These are phyloP conservation scores for Rhea pennata DNA, from an alignment of 2,113 vertebrate genomes.

Conservation along the genomic window DNA sequence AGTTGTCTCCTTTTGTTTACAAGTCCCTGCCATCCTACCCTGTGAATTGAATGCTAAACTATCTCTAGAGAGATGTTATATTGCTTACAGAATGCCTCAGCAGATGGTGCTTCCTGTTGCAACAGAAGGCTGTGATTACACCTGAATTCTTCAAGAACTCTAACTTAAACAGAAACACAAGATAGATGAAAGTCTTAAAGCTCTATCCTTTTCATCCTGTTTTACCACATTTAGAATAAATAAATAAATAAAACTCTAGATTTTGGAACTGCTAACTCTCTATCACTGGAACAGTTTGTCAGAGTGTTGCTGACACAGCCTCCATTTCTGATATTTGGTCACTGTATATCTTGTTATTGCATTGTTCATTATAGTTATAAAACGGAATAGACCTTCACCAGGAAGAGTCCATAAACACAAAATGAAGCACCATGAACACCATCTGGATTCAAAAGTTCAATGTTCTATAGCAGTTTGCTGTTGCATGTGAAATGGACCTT, in stretches of 20 bases:
- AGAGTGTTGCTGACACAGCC: not conserved
- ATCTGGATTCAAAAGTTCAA: conserved; percentile 52
- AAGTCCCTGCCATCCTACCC: conserved; percentile 81
- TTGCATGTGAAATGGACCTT: not conserved
- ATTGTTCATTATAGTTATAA: conserved; percentile 18
- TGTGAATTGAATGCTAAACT: conserved; percentile 87
- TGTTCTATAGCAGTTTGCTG: not conserved
- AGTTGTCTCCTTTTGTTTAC: conserved; percentile 85
- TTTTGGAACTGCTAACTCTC: not conserved
- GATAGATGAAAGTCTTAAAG: conserved; percentile 76
- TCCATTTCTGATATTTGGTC: conserved; percentile 18
- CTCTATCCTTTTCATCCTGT: conserved; percentile 30
- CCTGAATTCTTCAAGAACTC: conserved; percentile 85
- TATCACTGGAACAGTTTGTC: not conserved
- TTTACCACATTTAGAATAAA: not conserved
- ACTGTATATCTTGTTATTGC: not conserved
- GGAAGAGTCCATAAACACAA: conserved; percentile 49
- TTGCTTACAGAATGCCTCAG: conserved; percentile 82
- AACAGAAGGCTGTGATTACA: conserved; percentile 86
- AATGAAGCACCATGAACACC: conserved; percentile 33
- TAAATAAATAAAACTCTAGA: not conserved
- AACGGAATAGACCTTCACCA: conserved; percentile 16
- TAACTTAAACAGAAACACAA: conserved; percentile 74
- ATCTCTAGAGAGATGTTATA: conserved; percentile 83
- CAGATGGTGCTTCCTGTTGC: conserved; percentile 84